Evolutionary conservation across 2,888 invertebrate genomes (phyloP), one percentile per base, ranked within the genome.

Genomic region (Sphaerophoria rueppellii): DNA sequence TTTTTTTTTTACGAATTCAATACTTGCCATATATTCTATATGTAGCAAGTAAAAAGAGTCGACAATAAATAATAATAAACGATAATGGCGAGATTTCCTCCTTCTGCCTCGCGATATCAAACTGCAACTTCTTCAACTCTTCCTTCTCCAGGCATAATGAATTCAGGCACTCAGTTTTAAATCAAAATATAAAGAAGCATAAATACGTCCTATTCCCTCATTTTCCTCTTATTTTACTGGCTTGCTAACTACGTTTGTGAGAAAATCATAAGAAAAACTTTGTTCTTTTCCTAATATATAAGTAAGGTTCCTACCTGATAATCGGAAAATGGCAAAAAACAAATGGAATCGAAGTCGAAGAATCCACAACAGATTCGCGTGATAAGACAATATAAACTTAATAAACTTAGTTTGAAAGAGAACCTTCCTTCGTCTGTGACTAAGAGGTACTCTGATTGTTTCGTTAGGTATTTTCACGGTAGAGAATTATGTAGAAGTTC

Each of bases 51-150:
- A n/a, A 43, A 83, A 83, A 83, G 2, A 83, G 83, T 83, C 83
- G 71, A 83, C 83, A 83, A 83, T 83, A 83, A 83, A 80, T 83
- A 83, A 83, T 83, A 83, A 83, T 83, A 83, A 83, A 83, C 83
- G 83, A 83, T 83, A 83, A 83, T 83, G 80, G 83, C 83, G 67
- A 80, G 70, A 80, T 75, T 75, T 74, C 75, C 2, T 24, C 24
- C 24, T 24, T 24, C 24, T 24, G 2, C 24, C 2, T 75, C 75
- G 67, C 75, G 70, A 71, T 73, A 83, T 75, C 82, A 83, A 82
- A 82, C 82, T 82, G 74, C 75, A 71, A 65, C 58, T 46, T 14
- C 40, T 55, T 55, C 55, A 70, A 46, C 55, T 70, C 55, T 54
- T 52, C 46, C 12, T 24, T 24, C 24, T 72, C 37, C 12, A 60